Evolutionary conservation across 2,888 invertebrate species (phyloP).

Genomic region (Lissocephala sabroskyi): DNA sequence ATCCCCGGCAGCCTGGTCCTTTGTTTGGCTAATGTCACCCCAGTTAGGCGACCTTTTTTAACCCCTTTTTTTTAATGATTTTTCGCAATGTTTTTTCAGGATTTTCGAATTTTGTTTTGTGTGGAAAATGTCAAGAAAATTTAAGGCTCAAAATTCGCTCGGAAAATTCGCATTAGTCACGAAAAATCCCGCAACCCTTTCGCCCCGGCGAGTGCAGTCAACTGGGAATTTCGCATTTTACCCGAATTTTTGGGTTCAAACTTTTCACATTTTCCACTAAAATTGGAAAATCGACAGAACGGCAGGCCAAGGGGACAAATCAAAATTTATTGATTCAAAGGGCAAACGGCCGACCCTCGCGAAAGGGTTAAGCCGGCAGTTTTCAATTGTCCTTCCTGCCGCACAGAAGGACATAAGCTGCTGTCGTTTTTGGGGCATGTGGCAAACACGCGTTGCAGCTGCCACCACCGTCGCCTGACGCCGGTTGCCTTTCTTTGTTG

Average conservation of each 20-base stretch:
- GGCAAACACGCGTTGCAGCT: too few relatives aligned
- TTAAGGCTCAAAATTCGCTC: constrained; percentile 29
- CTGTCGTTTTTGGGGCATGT: too few relatives aligned
- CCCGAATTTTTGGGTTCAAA: constrained; percentile 42
- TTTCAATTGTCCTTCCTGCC: not conserved
- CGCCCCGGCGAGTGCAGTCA: constrained; percentile 7
- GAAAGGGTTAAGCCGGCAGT: constrained; percentile 7
- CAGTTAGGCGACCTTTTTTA: constrained; percentile 26
- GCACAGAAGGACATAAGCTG: too few relatives aligned
- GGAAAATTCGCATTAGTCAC: constrained; percentile 54
- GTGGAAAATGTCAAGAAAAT: constrained; percentile 47
- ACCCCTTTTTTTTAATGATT: constrained; percentile 10
- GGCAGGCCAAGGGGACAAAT: not conserved
- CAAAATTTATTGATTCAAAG: constrained; percentile 4
- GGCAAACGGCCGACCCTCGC: not conserved
- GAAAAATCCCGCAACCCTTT: constrained; percentile 35
- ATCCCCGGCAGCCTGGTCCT: constrained; percentile 42
- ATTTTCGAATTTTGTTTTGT: constrained; percentile 33
- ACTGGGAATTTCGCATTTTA: constrained; percentile 4
- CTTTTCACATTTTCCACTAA: constrained; percentile 51
- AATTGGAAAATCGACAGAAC: constrained; percentile 49
- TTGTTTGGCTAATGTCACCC: constrained; percentile 51
- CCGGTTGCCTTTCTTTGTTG: too few relatives aligned
- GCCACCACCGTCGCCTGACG: too few relatives aligned
- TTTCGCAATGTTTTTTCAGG: constrained; percentile 4